Percentiles rank a stretch among this genome's conserved stretches.
Evolutionary conservation across 1,140 invertebrate genomes (phyloP).

Genomic region (Samia ricini): DNA sequence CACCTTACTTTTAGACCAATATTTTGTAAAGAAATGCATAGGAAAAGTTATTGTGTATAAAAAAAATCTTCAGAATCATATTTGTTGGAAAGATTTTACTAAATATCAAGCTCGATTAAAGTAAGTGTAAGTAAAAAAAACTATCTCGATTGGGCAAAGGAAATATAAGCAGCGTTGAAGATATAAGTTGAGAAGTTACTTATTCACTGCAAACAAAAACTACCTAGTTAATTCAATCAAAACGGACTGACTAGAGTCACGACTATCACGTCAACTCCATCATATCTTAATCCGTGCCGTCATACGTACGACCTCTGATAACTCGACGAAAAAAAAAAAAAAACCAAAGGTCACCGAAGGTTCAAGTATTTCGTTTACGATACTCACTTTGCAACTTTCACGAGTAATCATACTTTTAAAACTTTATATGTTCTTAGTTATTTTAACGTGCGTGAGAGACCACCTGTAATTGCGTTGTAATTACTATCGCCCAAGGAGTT

Average conservation of each 20-base stretch:
- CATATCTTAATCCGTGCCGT: background rate
- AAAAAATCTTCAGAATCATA: too few relatives aligned
- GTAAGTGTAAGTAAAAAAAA: too few relatives aligned
- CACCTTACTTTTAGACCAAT: too few relatives aligned
- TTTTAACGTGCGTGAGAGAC: slow-evolving; percentile 1
- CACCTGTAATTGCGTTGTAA: background rate
- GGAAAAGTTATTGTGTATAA: too few relatives aligned
- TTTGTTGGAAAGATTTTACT: too few relatives aligned
- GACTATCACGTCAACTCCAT: slow-evolving; percentile 9
- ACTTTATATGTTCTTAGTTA: slow-evolving; percentile 5
- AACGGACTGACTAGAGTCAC: slow-evolving; percentile 5
- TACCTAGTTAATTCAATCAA: slow-evolving; percentile 4
- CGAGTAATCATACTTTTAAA: slow-evolving; percentile 17
- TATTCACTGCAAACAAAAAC: background rate
- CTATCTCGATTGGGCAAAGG: too few relatives aligned
- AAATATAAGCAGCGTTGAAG: background rate
- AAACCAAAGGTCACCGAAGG: slow-evolving; percentile 43
- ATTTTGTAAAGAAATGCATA: too few relatives aligned
- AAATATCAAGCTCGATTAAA: too few relatives aligned
- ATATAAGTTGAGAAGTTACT: background rate
- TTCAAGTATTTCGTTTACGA: slow-evolving; percentile 35
- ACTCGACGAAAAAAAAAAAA: slow-evolving; percentile 38
- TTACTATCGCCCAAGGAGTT: background rate
- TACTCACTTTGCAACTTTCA: slow-evolving; percentile 42
- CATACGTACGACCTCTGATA: slow-evolving; percentile 26